Conservation (phyloP, 2,113 vertebrate species). For the Gnathonemus longibarbis region DNA sequence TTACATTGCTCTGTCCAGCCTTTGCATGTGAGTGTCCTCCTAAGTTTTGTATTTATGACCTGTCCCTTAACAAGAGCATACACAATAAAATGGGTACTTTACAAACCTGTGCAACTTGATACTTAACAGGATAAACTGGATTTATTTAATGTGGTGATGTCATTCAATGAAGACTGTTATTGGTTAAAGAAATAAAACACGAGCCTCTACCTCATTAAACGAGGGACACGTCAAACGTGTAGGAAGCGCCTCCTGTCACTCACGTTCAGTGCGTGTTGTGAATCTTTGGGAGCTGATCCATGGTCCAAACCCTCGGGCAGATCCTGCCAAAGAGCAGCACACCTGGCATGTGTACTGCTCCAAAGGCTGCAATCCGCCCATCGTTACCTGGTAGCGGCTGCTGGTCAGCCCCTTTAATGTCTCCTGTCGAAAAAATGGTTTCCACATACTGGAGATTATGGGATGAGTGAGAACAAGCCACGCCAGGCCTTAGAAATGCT, state of each 20-base stretch:
- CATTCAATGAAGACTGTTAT: no score
- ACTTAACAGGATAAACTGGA: no score
- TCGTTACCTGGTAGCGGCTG: conserved; percentile 12
- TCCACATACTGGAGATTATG: neutral
- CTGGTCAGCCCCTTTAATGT: conserved; percentile 14
- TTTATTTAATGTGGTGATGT: no score
- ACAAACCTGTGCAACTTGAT: no score
- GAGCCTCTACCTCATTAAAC: no score
- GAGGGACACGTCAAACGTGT: neutral
- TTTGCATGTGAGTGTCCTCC: no score
- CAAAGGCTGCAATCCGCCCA: conserved; percentile 41
- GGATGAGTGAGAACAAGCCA: neutral
- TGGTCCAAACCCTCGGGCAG: conserved; percentile 29
- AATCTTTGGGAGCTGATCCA: conserved; percentile 28
- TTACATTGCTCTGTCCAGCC: no score
- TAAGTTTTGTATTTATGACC: no score
- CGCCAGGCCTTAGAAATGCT: neutral
- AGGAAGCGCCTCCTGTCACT: neutral
- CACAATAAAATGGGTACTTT: no score
- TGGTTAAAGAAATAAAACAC: no score
- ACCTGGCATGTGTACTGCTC: conserved; percentile 33
- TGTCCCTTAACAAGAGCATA: no score
- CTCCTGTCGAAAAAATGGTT: neutral
- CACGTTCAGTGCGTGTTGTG: conserved; percentile 37
- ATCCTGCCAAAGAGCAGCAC: conserved; percentile 36